Evolutionary conservation across 2,797 vertebrate species (phyloP), one percentile per base, ranked within the genome.

Genomic region (Schizopygopsis pylzovi): DNA sequence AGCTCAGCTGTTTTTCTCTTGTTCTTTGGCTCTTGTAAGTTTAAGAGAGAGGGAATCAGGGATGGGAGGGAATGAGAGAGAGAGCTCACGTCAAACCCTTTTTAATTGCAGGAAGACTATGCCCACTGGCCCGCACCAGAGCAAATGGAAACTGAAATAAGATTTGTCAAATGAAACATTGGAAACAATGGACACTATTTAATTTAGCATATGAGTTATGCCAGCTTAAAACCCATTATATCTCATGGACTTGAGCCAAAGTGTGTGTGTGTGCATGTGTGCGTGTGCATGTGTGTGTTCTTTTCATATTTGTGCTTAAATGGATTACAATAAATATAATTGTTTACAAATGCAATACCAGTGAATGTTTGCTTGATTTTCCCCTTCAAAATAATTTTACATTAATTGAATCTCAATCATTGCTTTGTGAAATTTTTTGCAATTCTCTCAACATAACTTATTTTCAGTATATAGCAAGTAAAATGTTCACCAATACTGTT

Each of bases 111-210:
- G 45, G 20, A 70, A 70, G 56, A 79, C 52, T 79, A 56, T 85
- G 80, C 76, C 72, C 77, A 87, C 79, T 85, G 83, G 68, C 37
- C 82, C 84, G 83, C 79, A 85, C 82, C 67, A 87, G 33, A 85
- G 83, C 83, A 85, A 89, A 87, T 85, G 83, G 70, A 89, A 87
- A 85, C 85, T 85, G 70, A 87, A 89, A 85, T 83, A 87, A 81
- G 85, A 82, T 87, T 89, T 87, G 79, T 85, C 83, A 85, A 85
- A 87, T 87, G 82, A 83, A 85, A 87, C 67, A 75, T 43, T 82
- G 76, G 43, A 84, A 87, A 84, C 86, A 75, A 43, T 87, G 73
- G 73, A 79, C 82, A 77, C 52, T 63, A 89, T 89, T 89, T 85
- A 79, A 89, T 89, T 87, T 87, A 73, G 82, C 61, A 70, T 68